These are phyloP conservation scores for Iselma pallidipennis DNA, from an alignment of 2,888 invertebrate species.

Conservation along the genomic window DNA sequence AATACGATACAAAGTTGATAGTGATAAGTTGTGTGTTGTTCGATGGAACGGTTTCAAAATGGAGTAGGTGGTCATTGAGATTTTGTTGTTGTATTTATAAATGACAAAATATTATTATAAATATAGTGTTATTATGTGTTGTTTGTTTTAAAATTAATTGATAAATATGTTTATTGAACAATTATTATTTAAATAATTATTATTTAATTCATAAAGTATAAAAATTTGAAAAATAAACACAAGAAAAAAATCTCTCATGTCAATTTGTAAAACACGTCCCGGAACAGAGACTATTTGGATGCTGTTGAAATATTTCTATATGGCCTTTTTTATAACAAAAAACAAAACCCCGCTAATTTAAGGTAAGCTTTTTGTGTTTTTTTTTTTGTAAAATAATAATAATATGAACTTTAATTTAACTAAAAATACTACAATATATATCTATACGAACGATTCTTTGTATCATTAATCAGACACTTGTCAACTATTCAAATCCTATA, in stretches of 20 bases:
- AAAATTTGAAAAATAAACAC: neutral
- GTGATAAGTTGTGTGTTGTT: slow-evolving; percentile 1
- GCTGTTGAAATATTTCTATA: slow-evolving; percentile 36
- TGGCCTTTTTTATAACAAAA: slow-evolving; percentile 33
- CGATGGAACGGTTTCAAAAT: slow-evolving; percentile 48
- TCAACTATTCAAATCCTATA: neutral
- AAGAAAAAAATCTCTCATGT: slow-evolving; percentile 1
- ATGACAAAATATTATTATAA: slow-evolving; percentile 21
- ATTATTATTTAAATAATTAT: neutral
- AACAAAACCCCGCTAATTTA: neutral
- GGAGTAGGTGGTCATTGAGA: slow-evolving; percentile 49
- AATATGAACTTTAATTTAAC: neutral
- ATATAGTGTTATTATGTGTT: slow-evolving; percentile 23
- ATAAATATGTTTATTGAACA: neutral
- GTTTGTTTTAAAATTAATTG: slow-evolving; percentile 14
- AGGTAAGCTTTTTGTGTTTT: neutral
- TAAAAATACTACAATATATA: too few relatives aligned
- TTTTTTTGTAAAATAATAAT: too few relatives aligned
- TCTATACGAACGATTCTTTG: neutral
- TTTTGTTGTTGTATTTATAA: slow-evolving; percentile 47
- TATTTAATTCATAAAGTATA: neutral
- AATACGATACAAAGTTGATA: neutral
- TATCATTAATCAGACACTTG: neutral
- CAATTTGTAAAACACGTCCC: slow-evolving; percentile 9
- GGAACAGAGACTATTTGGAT: slow-evolving; percentile 31